These are phyloP conservation scores for Propithecus perrieri DNA, from an alignment of 2,797 vertebrate genomes.

Conservation along the genomic window DNA sequence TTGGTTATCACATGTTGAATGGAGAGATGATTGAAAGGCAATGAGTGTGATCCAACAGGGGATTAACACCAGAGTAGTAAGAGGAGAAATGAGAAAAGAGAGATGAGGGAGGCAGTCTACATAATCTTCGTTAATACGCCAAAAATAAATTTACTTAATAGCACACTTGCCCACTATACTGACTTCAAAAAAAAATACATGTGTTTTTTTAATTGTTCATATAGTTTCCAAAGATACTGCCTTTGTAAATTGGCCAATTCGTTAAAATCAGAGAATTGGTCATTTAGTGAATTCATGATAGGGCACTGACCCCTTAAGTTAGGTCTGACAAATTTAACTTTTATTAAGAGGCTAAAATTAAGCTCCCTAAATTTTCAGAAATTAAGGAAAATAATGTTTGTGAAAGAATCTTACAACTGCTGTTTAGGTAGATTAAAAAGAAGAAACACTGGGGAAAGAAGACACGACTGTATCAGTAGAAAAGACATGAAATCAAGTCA, in stretches of 20 bases:
- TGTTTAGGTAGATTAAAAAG: background rate
- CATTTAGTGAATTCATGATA: background rate
- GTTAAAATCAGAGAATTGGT: background rate
- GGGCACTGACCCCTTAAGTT: background rate
- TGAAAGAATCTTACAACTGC: background rate
- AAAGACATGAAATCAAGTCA: background rate
- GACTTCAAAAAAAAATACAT: background rate
- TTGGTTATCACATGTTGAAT: background rate
- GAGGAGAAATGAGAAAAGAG: background rate
- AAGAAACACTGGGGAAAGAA: background rate
- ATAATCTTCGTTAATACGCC: background rate
- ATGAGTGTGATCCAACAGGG: background rate
- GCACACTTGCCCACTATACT: background rate
- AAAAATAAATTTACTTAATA: background rate
- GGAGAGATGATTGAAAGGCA: background rate
- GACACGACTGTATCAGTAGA: background rate
- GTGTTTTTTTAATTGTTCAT: background rate
- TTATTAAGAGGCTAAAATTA: conserved; percentile 38
- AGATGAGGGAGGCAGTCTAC: background rate
- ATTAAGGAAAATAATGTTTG: background rate
- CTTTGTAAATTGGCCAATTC: background rate
- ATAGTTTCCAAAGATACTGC: background rate
- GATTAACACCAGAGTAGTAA: background rate
- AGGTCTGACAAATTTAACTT: background rate
- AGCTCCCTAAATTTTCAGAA: background rate